Percentiles rank a stretch among this genome's conserved stretches.
Evolutionary conservation across 1,140 invertebrate genomes (phyloP).

Genomic region (Ostrea denselamellosa): DNA sequence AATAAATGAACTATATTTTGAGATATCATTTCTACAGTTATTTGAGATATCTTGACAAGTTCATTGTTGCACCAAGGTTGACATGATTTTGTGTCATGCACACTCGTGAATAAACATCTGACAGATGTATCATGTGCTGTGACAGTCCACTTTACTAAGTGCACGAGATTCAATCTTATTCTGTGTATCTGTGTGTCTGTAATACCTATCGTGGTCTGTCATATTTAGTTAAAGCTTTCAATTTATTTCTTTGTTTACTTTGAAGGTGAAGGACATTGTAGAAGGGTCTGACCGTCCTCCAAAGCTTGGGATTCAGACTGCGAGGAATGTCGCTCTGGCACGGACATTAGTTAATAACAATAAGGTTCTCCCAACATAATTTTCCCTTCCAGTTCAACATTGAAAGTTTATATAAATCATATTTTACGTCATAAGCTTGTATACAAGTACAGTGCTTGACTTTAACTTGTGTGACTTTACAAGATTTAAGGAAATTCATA

Average conservation of each 20-base stretch:
- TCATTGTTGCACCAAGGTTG: no score
- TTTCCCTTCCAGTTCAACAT: not conserved
- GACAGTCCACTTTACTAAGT: no score
- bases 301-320: constrained; percentile 61
- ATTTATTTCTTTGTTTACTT: not conserved
- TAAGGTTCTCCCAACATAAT: constrained; percentile 30
- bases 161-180: no score
- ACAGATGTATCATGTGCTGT: no score
- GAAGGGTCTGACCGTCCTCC: constrained; percentile 60
- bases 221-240: no score
- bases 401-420: not conserved
- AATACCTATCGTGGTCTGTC: no score
- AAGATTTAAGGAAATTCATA: not conserved
- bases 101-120: no score
- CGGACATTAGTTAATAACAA: constrained; percentile 47
- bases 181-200: no score
- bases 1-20: no score
- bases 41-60: no score
- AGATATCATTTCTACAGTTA: no score
- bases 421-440: not conserved
- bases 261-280: constrained; percentile 64
- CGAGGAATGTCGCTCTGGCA: constrained; percentile 61
- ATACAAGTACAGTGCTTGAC: not conserved
- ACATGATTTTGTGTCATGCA: no score
- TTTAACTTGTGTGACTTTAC: not conserved